phyloP scores from a whole-genome alignment of 2,888 invertebrate species.

The Nemotelus nigrinus region DNA sequence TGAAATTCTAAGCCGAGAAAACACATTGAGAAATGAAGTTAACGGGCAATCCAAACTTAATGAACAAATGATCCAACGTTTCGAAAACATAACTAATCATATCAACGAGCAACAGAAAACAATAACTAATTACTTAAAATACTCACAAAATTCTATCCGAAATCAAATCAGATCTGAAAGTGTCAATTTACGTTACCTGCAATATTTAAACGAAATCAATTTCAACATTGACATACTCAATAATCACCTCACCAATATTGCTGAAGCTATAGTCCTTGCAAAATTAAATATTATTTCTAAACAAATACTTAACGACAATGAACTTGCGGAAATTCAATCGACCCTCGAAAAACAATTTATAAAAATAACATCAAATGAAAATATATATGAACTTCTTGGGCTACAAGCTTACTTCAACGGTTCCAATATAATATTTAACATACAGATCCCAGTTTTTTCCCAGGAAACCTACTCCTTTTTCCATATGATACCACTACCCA shows the following conservation, averaged over 20 bases:
- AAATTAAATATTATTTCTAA: slow-evolving; percentile 45
- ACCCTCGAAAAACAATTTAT: slow-evolving; percentile 20
- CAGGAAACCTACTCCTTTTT: slow-evolving; percentile 18
- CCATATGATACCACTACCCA: slow-evolving; percentile 30
- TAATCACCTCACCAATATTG: slow-evolving; percentile 27
- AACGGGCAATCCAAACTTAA: slow-evolving; percentile 25
- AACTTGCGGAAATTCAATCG: slow-evolving; percentile 16
- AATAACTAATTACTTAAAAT: slow-evolving; percentile 6
- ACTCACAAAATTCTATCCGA: not conserved
- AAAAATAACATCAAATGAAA: slow-evolving; percentile 28
- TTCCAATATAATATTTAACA: slow-evolving; percentile 33
- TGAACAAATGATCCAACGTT: slow-evolving; percentile 35
- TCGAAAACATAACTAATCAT: slow-evolving; percentile 37
- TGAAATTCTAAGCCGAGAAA: not conserved
- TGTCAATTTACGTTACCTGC: slow-evolving; percentile 5
- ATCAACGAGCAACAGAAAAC: slow-evolving; percentile 36
- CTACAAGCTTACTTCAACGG: slow-evolving; percentile 23
- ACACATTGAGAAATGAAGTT: not conserved
- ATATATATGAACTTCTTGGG: slow-evolving; percentile 30
- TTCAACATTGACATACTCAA: slow-evolving; percentile 38
- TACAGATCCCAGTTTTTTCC: slow-evolving; percentile 24
- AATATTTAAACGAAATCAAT: slow-evolving; percentile 30
- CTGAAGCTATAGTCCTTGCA: slow-evolving; percentile 40
- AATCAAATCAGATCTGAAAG: not conserved
- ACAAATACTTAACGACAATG: slow-evolving; percentile 38